These are phyloP conservation scores for Nannoperca obscura DNA, from an alignment of 2,797 vertebrate genomes.

Conservation along the genomic window DNA sequence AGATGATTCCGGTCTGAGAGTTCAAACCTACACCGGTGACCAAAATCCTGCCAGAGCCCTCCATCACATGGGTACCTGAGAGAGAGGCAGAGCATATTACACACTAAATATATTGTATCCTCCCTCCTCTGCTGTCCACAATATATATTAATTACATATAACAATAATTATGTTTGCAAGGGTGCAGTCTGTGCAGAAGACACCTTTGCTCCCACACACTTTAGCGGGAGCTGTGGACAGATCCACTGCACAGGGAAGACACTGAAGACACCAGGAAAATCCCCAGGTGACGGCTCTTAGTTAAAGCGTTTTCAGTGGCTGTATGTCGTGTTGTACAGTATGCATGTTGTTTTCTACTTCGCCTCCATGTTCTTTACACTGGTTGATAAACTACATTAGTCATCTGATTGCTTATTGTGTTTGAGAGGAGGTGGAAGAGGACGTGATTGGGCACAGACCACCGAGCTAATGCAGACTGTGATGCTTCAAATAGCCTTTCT, in stretches of 20 bases:
- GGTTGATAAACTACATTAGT: background rate
- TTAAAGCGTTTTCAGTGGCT: background rate
- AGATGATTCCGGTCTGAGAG: slow-evolving; percentile 98
- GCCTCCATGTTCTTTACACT: background rate
- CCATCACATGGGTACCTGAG: slow-evolving; percentile 97
- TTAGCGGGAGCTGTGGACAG: background rate
- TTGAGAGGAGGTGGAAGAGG: background rate
- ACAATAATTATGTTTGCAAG: background rate
- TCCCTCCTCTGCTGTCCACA: background rate
- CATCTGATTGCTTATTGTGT: background rate
- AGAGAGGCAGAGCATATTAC: background rate
- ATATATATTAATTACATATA: too few relatives aligned
- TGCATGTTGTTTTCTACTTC: background rate
- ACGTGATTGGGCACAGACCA: background rate
- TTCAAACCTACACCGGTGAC: slow-evolving; percentile 97
- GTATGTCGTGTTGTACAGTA: background rate
- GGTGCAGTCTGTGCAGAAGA: too few relatives aligned
- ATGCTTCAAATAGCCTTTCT: background rate
- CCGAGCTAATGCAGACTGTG: background rate
- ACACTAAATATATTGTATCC: background rate
- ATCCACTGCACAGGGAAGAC: background rate
- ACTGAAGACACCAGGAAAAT: background rate
- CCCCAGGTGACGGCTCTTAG: background rate
- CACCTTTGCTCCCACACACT: background rate
- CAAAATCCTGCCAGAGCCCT: slow-evolving; percentile 95